Evolutionary conservation across 30 jellyfish, hydroid and myxozoan species (phyloP), one percentile per base, ranked within the genome.

Genomic region (Aurelia coerulea): DNA sequence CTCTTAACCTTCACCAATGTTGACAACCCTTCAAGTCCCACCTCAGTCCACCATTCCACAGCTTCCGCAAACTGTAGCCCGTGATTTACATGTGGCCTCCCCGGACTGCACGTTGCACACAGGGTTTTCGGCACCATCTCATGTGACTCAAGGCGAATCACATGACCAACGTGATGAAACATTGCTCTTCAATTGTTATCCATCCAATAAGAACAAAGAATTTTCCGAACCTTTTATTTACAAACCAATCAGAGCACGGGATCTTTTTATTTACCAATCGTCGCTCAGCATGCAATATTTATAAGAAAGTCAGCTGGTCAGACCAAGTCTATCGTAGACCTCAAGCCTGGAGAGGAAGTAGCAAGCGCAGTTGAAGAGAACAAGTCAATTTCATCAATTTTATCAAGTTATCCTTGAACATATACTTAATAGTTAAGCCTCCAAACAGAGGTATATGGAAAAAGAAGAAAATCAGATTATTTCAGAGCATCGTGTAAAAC

Each of bases 401-500:
- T 17, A 60, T 11, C 56, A 62, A 58, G 1, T 77, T 33, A 56
- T 6, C 9, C 34, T 58, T 15, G 3, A 76, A 59, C 18, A 77
- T 16, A 12, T 16, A n/a, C 13, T 33, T 12, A 3, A 49, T 42
- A 23, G 19, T 54, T 16, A 2, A 80, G 56, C 42, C 63, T 18
- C 58, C 39, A 51, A 58, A 83, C 14, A 12, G 62, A 76, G 58
- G 84, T 83, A 73, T 67, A 83, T 83, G 92, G 92, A 83, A 71
- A 83, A 34, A 83, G 92, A 83, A 83, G 92, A 83, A 72, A 83
- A 83, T 75, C 76, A 62, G 16, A 83, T 83, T 9, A 83, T 83
- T 58, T 83, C 92, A 8, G 92, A 83, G 46, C 92, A 83, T 64
- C 92, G 93, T 73, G 35, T 84, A 2, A 84, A 84, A 74, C 78